These are phyloP conservation scores for Malurus alboscapulatus DNA, from an alignment of 2,113 vertebrate species.

Conservation along the genomic window DNA sequence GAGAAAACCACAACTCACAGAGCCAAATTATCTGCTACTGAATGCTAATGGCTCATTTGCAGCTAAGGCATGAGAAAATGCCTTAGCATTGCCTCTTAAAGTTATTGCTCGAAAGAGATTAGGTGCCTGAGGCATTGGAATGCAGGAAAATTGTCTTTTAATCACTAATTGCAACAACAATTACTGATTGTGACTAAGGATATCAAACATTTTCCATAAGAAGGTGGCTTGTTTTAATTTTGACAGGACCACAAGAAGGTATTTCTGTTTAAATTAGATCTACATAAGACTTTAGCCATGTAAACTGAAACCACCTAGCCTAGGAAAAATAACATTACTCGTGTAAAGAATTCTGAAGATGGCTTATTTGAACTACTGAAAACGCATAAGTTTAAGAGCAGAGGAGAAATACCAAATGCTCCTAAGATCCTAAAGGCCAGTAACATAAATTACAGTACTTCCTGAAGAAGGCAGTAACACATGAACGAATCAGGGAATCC, in stretches of 20 bases:
- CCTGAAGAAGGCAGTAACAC: not conserved
- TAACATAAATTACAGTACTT: not conserved
- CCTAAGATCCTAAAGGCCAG: not conserved
- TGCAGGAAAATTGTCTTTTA: not conserved
- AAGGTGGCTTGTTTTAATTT: not conserved
- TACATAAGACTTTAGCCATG: not conserved
- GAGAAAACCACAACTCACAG: not conserved
- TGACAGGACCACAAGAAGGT: not conserved
- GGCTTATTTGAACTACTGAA: not conserved
- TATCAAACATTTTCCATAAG: not conserved
- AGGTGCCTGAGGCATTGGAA: not conserved
- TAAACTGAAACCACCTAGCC: not conserved
- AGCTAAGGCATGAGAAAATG: not conserved
- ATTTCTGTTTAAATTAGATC: not conserved
- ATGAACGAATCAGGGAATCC: not conserved
- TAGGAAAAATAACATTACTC: not conserved
- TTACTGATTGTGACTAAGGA: not conserved
- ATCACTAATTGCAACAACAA: not conserved
- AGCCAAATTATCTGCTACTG: not conserved
- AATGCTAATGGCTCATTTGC: not conserved
- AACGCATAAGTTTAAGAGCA: not conserved
- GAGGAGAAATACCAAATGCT: not conserved
- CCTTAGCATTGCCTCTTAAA: not conserved
- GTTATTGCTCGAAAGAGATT: not conserved
- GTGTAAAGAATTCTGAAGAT: not conserved